Evolutionary conservation across 2,888 invertebrate species (phyloP).

Genomic region (Cryptophagus acutangulus): DNA sequence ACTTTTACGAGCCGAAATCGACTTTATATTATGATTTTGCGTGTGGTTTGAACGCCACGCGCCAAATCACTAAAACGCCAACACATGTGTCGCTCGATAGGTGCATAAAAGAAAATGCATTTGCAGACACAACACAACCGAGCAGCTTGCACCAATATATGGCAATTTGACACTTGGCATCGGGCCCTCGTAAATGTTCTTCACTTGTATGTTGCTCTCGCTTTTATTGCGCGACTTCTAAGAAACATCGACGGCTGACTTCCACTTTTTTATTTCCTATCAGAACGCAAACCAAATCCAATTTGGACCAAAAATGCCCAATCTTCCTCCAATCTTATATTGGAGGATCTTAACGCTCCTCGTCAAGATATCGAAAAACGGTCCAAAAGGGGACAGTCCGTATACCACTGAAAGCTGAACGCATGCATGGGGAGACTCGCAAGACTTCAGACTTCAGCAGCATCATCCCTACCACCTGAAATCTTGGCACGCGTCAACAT

Average conservation of each 20-base stretch:
- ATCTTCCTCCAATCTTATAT: too few species aligned
- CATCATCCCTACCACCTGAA: constrained; percentile 42
- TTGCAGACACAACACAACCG: constrained; percentile 16
- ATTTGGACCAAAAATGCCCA: not conserved
- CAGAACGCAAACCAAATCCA: too few species aligned
- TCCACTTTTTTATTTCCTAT: not conserved
- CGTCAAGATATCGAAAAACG: too few species aligned
- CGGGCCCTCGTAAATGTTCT: too few species aligned
- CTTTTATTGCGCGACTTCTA: constrained; percentile 34
- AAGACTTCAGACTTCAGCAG: constrained; percentile 22
- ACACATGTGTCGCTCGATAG: constrained; percentile 19
- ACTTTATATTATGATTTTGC: constrained; percentile 14
- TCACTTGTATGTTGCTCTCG: too few species aligned
- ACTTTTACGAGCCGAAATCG: constrained; percentile 15
- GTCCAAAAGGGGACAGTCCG: too few species aligned
- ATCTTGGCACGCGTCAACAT: constrained; percentile 49
- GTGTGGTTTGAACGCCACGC: constrained; percentile 15
- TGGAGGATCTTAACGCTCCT: too few species aligned
- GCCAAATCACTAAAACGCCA: constrained; percentile 13
- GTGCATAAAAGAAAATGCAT: too few species aligned
- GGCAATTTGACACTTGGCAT: not conserved
- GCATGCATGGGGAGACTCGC: too few species aligned
- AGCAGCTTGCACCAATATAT: constrained; percentile 9
- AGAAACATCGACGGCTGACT: not conserved
- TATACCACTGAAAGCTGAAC: too few species aligned